Base-by-base conservation (phyloP, 2,113 vertebrate species). In the Corythornis vintsioides region DNA sequence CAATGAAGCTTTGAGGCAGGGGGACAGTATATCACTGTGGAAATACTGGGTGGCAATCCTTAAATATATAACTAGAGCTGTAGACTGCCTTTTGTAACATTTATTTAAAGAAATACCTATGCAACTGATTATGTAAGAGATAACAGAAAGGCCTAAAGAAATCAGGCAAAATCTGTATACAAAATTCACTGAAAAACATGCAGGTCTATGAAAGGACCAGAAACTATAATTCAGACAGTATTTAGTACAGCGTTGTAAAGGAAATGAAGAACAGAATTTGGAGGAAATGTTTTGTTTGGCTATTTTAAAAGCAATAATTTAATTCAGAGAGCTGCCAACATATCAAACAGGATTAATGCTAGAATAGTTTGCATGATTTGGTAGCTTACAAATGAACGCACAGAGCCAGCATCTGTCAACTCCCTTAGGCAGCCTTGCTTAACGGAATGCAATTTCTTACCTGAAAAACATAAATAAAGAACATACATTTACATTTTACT, bases 391-490 rank as follows among this genome's bases (percentile, higher is more conserved):
- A 97, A 97, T 72, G 93, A 97, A 95, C 89, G 94, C 93, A 94
- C 94, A 96, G 96, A 97, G 94, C 95, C 92, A 97, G 97, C 97
- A 98, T 97, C 97, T 98, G 97, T 97, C 97, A 97, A 59, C 63
- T 96, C 96, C 95, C 95, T 93, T 78, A 96, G 96, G 97, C 96
- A 97, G 96, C 74, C 95, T 96, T 94, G 95, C 96, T 97, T 96
- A 98, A 97, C 87, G 28, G 92, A 97, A 97, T 65, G 95, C 81
- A 97, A 98, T 98, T 97, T 95, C 98, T 98, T 98, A 98, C 98
- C 98, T 98, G 97, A 96, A 98, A 98, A 97, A 98, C 97, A 98
- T 76, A 97, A 97, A 97, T 94, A 97, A 89, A 91, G 29, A 97
- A 96, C 84, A 96, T 24, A 84, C 60, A 97, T 97, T 98, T 97